phyloP scores from a whole-genome alignment of 2,113 vertebrate genomes.

The Callaeas wilsoni region DNA sequence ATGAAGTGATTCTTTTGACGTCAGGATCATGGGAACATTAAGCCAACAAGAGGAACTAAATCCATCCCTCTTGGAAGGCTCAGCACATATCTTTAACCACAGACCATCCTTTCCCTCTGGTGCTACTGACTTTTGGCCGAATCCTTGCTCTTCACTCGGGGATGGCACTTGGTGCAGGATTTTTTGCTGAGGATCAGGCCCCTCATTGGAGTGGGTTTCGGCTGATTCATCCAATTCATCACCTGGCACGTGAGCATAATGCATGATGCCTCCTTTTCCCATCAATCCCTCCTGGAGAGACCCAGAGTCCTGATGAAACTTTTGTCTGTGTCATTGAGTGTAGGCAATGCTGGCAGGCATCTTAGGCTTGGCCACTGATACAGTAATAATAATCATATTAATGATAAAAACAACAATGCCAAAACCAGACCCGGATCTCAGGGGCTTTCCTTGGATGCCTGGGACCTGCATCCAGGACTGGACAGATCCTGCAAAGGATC shows the following conservation, averaged over 20 bases:
- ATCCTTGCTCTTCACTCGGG: not conserved
- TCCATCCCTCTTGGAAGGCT: slow-evolving; percentile 12
- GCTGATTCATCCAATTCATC: not conserved
- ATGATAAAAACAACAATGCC: not conserved
- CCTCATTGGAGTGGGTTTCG: not conserved
- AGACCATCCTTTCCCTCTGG: not conserved
- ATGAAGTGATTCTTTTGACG: slow-evolving; percentile 15
- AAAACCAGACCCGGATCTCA: not conserved
- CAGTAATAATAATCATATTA: not conserved
- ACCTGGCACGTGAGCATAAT: not conserved
- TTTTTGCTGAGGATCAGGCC: not conserved
- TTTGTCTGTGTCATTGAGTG: fast-evolving
- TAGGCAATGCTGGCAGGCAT: not conserved
- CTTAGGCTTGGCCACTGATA: not conserved
- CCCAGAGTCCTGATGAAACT: not conserved
- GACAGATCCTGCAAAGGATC: not conserved
- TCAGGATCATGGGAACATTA: not conserved
- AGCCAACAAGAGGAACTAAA: slow-evolving; percentile 12
- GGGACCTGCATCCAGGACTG: not conserved
- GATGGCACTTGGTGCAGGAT: not conserved
- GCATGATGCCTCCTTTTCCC: not conserved
- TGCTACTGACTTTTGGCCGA: not conserved
- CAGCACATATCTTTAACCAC: slow-evolving; percentile 19
- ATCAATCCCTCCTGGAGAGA: not conserved
- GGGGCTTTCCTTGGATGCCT: not conserved